Evolutionary conservation across 2,797 vertebrate species (phyloP).

Genomic region (Poecile montanus): DNA sequence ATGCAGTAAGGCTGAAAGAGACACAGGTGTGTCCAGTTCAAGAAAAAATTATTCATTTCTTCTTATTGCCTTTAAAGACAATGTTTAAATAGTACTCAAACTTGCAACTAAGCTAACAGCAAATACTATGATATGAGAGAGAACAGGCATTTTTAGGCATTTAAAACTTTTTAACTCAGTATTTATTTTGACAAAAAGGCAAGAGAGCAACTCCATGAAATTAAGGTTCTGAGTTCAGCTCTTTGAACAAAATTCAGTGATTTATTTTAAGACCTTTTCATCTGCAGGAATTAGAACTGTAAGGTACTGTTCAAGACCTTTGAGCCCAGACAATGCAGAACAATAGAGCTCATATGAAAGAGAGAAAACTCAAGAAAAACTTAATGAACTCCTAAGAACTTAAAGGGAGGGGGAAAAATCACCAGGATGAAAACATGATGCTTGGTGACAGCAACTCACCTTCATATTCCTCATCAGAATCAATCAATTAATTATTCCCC

Average conservation of each 20-base stretch:
- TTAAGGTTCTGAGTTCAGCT: neutral
- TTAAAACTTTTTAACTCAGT: neutral
- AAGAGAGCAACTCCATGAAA: neutral
- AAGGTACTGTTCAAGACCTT: neutral
- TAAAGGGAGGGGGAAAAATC: neutral
- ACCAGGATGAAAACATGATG: neutral
- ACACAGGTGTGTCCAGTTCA: neutral
- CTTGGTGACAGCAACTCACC: neutral
- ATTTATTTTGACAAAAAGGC: conserved; percentile 8
- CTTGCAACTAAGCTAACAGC: neutral
- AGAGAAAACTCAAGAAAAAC: neutral
- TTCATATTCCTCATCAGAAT: neutral
- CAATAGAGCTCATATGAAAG: neutral
- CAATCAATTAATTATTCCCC: neutral
- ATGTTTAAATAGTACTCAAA: neutral
- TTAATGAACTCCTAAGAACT: neutral
- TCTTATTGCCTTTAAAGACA: neutral
- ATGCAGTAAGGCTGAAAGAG: neutral
- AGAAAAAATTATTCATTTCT: neutral
- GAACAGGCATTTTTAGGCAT: neutral
- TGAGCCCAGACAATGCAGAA: neutral
- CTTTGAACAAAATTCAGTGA: neutral
- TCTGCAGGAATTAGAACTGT: neutral
- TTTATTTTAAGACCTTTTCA: neutral
- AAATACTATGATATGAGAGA: neutral